Evolutionary conservation across 2,797 vertebrate species (phyloP).

Genomic region (Phyllotis vaccarum): DNA sequence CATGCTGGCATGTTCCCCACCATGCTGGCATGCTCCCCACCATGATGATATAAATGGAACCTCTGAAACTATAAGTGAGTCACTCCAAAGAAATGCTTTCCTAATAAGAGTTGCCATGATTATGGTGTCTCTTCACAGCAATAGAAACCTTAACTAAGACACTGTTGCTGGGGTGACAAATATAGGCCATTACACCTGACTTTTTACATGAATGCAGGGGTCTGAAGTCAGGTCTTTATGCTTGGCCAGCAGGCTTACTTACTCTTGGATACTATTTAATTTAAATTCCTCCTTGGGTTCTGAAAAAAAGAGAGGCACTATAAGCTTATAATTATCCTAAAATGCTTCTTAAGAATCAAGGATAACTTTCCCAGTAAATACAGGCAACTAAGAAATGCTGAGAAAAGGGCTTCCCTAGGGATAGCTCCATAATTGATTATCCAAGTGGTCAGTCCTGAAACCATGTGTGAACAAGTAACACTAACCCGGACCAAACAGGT

Average conservation of each 20-base stretch:
- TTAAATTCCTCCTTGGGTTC: neutral
- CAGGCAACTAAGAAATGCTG: neutral
- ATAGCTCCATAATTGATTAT: neutral
- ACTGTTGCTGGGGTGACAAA: neutral
- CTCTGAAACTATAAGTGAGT: too few species aligned
- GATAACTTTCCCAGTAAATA: conserved; percentile 6
- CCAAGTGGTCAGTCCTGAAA: too few species aligned
- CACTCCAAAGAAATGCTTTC: too few species aligned
- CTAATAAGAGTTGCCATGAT: too few species aligned
- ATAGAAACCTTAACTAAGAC: too few species aligned
- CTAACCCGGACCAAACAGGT: neutral
- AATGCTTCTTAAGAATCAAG: neutral
- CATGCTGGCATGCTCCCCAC: too few species aligned
- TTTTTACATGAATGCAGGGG: neutral
- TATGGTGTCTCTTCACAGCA: too few species aligned
- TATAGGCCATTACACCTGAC: too few species aligned
- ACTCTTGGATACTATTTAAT: neutral
- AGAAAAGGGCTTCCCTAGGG: neutral
- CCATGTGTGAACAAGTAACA: neutral
- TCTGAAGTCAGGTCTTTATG: neutral
- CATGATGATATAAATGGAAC: too few species aligned
- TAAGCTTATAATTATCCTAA: conserved; percentile 13
- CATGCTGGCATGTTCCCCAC: too few species aligned
- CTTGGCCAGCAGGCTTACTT: neutral
- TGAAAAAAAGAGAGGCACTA: neutral